Conservation (phyloP, 2,888 invertebrate species). For the Philereme vetulata region DNA sequence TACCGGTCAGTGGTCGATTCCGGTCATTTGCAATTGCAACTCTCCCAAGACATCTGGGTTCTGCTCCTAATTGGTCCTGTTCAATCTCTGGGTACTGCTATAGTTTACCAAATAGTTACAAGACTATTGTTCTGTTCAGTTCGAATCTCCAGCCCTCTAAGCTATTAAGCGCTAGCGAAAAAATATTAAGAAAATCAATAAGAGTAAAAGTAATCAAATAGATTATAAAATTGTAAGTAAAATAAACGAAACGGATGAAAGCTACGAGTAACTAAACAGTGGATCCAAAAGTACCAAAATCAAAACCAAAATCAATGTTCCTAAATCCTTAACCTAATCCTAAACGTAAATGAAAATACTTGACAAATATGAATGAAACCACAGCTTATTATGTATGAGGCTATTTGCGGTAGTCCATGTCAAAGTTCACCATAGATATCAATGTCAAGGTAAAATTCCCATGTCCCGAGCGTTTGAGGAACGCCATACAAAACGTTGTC, state of each 20-base stretch:
- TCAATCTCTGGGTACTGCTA: conserved; percentile 45
- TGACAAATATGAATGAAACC: too few relatives aligned
- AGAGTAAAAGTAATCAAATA: too few relatives aligned
- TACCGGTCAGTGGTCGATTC: conserved; percentile 49
- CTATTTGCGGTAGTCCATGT: not conserved
- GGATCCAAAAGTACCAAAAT: too few relatives aligned
- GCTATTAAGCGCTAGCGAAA: too few relatives aligned
- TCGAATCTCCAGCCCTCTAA: not conserved
- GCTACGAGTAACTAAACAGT: too few relatives aligned
- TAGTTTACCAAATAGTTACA: conserved; percentile 32
- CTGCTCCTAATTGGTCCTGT: conserved; percentile 35
- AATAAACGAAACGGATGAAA: too few relatives aligned
- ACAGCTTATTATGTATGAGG: too few relatives aligned
- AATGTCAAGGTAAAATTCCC: conserved; percentile 16
- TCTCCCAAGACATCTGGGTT: conserved; percentile 37
- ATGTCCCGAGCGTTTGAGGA: conserved; percentile 13
- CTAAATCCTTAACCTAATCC: too few relatives aligned
- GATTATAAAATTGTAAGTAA: too few relatives aligned
- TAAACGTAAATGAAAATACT: too few relatives aligned
- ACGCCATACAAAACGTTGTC: conserved; percentile 45
- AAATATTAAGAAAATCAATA: too few relatives aligned
- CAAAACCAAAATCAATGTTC: too few relatives aligned
- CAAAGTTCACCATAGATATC: not conserved
- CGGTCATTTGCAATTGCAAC: conserved; percentile 53
- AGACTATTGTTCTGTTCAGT: conserved; percentile 14